Evolutionary conservation across 2,113 vertebrate genomes (phyloP), one percentile per base, ranked within the genome.

Genomic region (Cynopterus brachyotis): DNA sequence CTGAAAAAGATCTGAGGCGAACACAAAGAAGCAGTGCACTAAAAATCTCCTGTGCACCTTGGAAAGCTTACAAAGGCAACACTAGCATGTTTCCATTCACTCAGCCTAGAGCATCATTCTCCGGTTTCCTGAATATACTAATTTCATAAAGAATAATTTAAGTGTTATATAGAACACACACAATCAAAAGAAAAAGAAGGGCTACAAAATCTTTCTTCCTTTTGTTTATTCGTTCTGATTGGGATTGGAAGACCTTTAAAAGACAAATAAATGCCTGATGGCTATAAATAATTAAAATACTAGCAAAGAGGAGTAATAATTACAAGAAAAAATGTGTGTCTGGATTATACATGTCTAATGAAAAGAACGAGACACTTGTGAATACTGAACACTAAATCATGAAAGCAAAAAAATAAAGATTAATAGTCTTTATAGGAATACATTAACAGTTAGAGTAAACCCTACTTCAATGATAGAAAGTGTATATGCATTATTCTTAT

Each of bases 201-300:
- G 35, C 84, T 97, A 84, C 66, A 94, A 95, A 98, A 96, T 53
- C 86, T 97, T 72, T 96, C 91, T 97, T 97, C 69, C 89, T 96
- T 97, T 94, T 97, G 94, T 97, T 91, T 97, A 94, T 95, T 53
- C 94, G 72, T 92, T 95, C 78, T 94, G 89, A 98, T 98, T 96
- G 96, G 89, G 69, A 96, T 80, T 98, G 98, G 96, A 97, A 98
- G 97, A 91, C 60, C 91, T 97, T 95, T 90, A 97, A 98, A 97
- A 96, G 91, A 95, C 62, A 97, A 95, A 95, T 97, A 95, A 94
- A 95, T 96, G 93, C 96, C 97, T 97, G 91, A n/a, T 32, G 28
- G 94, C 94, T 97, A 96, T 81, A 92, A 98, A 98, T 97, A 98
- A 98, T 98, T 97, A 91, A 98, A 98, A 97, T 96, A 94, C 79